These are phyloP conservation scores for Folsomia manolachei DNA, from an alignment of 2,888 invertebrate genomes.

Conservation along the genomic window DNA sequence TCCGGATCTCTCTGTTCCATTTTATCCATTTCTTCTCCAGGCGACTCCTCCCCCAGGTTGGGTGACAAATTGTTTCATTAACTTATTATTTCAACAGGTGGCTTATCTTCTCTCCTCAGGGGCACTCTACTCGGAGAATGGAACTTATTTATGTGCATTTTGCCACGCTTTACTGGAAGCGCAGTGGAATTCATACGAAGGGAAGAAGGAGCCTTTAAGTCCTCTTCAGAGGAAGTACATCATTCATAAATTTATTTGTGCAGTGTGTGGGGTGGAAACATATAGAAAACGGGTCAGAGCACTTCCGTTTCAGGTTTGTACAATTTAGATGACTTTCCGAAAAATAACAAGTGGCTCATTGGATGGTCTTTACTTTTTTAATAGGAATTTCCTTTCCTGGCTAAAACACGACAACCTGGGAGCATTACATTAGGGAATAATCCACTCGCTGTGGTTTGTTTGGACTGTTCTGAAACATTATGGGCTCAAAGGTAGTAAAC, in stretches of 20 bases:
- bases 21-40: conserved; percentile 44
- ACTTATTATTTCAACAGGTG: too few species aligned
- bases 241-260: conserved; percentile 88
- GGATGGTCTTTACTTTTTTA: neutral
- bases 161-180: conserved; percentile 78
- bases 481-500: conserved; percentile 88
- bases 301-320: conserved; percentile 69
- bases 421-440: conserved; percentile 82
- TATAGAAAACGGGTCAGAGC: conserved; percentile 83
- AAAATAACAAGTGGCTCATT: neutral
- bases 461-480: conserved; percentile 88
- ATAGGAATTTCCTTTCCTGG: conserved; percentile 83
- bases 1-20: conserved; percentile 24
- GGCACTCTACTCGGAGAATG: conserved; percentile 68
- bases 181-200: conserved; percentile 75
- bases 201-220: conserved; percentile 48
- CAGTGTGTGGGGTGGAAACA: conserved; percentile 85
- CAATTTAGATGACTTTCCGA: too few species aligned
- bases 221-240: conserved; percentile 71
- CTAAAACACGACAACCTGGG: conserved; percentile 76
- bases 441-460: conserved; percentile 84
- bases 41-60: conserved; percentile 29
- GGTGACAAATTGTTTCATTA: too few species aligned
- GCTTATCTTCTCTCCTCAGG: too few species aligned
- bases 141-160: conserved; percentile 88